phyloP scores from a whole-genome alignment of 1,140 invertebrate species.

The Tachypleus tridentatus region DNA sequence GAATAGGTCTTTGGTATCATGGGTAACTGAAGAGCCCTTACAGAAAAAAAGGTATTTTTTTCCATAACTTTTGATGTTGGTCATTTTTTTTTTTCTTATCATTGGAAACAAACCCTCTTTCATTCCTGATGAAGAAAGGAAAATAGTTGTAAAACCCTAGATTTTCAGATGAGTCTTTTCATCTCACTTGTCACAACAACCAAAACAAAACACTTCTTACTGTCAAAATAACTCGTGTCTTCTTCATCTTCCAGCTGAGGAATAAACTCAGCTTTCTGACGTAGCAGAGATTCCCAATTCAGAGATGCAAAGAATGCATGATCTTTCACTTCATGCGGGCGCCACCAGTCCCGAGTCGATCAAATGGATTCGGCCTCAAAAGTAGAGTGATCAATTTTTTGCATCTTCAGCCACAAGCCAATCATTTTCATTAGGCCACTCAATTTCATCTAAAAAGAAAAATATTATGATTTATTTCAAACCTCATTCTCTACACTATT shows the following conservation, averaged over 20 bases:
- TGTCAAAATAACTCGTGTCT: slow-evolving; percentile 99
- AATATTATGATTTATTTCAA: too few species aligned
- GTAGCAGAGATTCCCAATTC: slow-evolving; percentile 90
- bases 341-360: slow-evolving; percentile 81
- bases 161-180: slow-evolving; percentile 2
- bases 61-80: too few species aligned
- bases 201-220: slow-evolving; percentile 38
- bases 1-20: too few species aligned
- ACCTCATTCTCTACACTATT: too few species aligned
- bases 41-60: too few species aligned
- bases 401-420: slow-evolving; percentile 82
- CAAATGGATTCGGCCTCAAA: slow-evolving; percentile 82
- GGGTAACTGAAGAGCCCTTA: too few species aligned
- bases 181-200: too few species aligned
- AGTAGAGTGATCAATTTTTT: slow-evolving; percentile 82
- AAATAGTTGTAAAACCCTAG: too few species aligned
- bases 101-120: too few species aligned
- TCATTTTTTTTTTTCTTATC: too few species aligned
- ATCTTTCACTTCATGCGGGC: slow-evolving; percentile 93
- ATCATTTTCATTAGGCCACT: slow-evolving; percentile 89
- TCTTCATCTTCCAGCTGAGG: slow-evolving; percentile 94
- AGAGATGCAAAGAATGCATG: slow-evolving; percentile 85
- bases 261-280: slow-evolving; percentile 98
- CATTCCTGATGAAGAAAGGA: too few species aligned
- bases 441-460: slow-evolving; percentile 62